Base-by-base conservation (phyloP, 2,888 invertebrate species). In the Flexamia atlantica region DNA sequence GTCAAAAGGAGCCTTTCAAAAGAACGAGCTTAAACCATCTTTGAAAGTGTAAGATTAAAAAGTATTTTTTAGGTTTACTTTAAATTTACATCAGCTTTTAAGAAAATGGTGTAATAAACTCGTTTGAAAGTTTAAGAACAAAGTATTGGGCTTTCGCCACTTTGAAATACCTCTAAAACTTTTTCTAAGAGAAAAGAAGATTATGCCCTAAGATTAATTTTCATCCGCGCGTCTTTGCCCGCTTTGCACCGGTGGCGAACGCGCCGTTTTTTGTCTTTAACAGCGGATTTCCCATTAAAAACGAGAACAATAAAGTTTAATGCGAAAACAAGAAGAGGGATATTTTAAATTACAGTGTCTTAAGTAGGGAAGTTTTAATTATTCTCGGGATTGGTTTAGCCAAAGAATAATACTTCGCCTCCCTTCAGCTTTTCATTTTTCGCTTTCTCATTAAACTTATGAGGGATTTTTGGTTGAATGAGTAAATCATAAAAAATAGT, bases 321-420 rank as follows among this genome's bases (percentile, higher is more conserved):
- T 57, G 79, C 23, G 57, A 79, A 53, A 79, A 79, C 79, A 79
- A 57, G 57, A 50, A 79, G 79, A 79, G 28, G 79, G 79, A 57
- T 79, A 79, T 79, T 79, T 79, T 79, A 79, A 79, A 79, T 79
- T 79, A 79, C 79, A 79, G 57, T 79, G 30, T 79, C 79, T 79
- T 79, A 79, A 79, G 79, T 57, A 79, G 79, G 36, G 46, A 82
- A 82, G 82, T 82, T 82, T 82, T 64, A 82, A 82, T 70, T 50
- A 82, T 68, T 50, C 70, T 46, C 68, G 82, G 68, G 68, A 82
- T 82, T 82, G 82, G 70, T 68, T 82, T 82, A 53, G 79, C 53
- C 50, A 50, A 40, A 50, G 50, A 76, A 76, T 76, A 76, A 76
- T 28, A 42, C 76, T 46, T 46, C 30, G 40, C 72, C 30, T 68